Evolutionary conservation across 2,113 vertebrate species (phyloP), one percentile per base, ranked within the genome.

Genomic region (Scomber colias): DNA sequence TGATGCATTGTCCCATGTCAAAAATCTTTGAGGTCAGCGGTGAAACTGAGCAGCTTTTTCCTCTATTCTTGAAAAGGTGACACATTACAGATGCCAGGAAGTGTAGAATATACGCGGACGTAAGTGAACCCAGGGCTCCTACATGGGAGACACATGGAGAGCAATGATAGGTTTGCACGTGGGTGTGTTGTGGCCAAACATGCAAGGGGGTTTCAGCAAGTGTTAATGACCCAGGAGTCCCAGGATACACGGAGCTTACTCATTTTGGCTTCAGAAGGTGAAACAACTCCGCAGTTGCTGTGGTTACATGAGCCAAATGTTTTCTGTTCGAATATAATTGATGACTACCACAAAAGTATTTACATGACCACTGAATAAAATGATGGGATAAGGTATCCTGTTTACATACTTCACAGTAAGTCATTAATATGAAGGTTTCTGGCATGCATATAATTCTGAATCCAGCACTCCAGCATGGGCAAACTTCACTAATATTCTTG

Each of bases 221-320:
- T 57, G 77, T 82, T 88, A 88, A 91, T 81, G 82, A 90, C 75
- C 79, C 75, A n/a, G 30, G 24, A 79, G 82, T 86, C 85, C 71
- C 80, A 71, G 68, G 59, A 80, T 55, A 63, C 59, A 51, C 31
- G 45, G 40, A 65, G 80, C 61, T 77, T 77, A 63, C 21, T 89
- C 83, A 78, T 75, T 82, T 74, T 90, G 88, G 76, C 75, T 75
- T 79, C 15, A 49, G 68, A 59, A 12, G 16, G 17, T 46, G 30
- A 82, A 86, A 85, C 19, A 72, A 60, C 48, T 71, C 59, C 51
- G 31, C 30, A 75, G 68, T 81, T 84, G 61, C 74, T 82, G 59
- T 89, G 81, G 81, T 82, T 69, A 71, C 75, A 50, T 0, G 16
- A 19, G 49, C 71, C 15, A 78, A 81, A 78, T 82, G 68, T 82